Evolutionary conservation across 2,888 invertebrate species (phyloP), one percentile per base, ranked within the genome.

Genomic region (Cartodere bifasciata): DNA sequence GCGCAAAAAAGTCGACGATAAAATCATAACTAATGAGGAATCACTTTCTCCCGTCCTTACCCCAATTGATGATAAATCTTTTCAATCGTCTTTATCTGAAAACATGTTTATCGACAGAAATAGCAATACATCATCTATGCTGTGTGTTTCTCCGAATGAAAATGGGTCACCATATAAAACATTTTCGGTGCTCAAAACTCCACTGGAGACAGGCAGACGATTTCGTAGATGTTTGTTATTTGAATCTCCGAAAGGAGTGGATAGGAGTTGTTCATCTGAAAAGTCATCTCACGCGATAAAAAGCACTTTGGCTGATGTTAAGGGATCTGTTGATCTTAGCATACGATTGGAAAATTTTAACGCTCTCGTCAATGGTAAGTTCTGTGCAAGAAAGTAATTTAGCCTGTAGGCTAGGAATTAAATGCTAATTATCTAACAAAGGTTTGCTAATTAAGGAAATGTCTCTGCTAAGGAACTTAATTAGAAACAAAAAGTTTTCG

Each of bases 351-450:
- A 49, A 25, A 44, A 48, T 10, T 53, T 56, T 2, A 45, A 50
- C 10, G 39, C 65, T 11, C 47, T 52, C 29, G 53, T 65, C 11
- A 58, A 62, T 43, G 57, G 65, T 65, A 47, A 57, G 57, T n/a
- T n/a, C n/a, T n/a, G n/a, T n/a, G n/a, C n/a, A n/a, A n/a, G n/a
- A n/a, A n/a, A n/a, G n/a, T n/a, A n/a, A n/a, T n/a, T n/a, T n/a
- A n/a, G n/a, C n/a, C n/a, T n/a, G n/a, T n/a, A n/a, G n/a, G n/a
- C n/a, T n/a, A n/a, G n/a, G n/a, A n/a, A n/a, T n/a, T n/a, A n/a
- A n/a, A n/a, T n/a, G n/a, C n/a, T n/a, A n/a, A n/a, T n/a, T n/a
- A n/a, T n/a, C n/a, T n/a, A n/a, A n/a, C n/a, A n/a, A n/a, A n/a
- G n/a, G n/a, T n/a, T n/a, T n/a, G n/a, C n/a, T n/a, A n/a, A n/a